Evolutionary conservation across 2,888 invertebrate species (phyloP), one percentile per base, ranked within the genome.

Genomic region (Noctua fimbriata): DNA sequence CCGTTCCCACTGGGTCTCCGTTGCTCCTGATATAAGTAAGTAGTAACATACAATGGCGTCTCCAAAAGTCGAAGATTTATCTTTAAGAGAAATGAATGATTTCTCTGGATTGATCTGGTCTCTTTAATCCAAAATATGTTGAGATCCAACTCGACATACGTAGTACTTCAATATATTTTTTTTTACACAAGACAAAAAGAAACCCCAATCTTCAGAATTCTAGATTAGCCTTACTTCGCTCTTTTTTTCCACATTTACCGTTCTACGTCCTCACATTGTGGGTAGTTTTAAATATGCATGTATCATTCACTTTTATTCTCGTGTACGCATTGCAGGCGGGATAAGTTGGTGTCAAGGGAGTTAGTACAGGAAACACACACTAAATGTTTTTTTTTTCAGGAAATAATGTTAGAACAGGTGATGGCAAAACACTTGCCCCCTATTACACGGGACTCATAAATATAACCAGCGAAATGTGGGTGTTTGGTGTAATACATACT

Each of bases 221-320:
- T 80, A 65, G 52, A 73, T 73, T 41, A 55, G n/a, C 12, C 66
- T 73, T 14, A 28, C 32, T 21, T 76, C 10, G 28, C 47, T 60
- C 21, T 47, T 73, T 71, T 14, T 21, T 52, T 18, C 21, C 44
- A 73, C 49, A 66, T 78, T 78, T 44, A 41, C 21, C 66, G 76
- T 75, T 73, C 41, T 69, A 65, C 71, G 79, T 67, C 44, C 73
- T 72, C 24, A 65, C 60, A 24, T n/a, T 52, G 73, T 47, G 7
- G 28, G 55, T 47, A 3, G 69, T 12, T 65, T 79, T 69, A 82
- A 79, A 76, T 79, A 83, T 84, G 52, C 58, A 85, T 74, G 49
- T 77, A 52, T 69, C 67, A 72, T 72, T 78, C 86, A 82, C 66
- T 78, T 75, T 85, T 82, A 74, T 84, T 78, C 70, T 74, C 71